Base-by-base conservation (phyloP, 2,113 vertebrate species). In the Pheucticus melanocephalus region DNA sequence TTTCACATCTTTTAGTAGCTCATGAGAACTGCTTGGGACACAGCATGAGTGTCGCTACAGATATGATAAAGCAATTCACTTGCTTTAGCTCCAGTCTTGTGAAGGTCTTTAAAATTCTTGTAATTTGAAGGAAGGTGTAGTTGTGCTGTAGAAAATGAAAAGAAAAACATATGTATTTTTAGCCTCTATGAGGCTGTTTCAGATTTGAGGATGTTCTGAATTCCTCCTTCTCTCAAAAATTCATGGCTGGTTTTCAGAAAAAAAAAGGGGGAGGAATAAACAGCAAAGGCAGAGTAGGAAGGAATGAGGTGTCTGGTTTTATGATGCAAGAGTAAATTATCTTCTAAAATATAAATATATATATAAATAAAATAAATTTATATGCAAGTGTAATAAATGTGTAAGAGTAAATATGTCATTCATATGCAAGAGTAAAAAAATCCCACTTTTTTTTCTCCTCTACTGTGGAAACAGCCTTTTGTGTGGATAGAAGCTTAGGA, bases 191-290 rank as follows among this genome's bases (percentile, higher is more conserved):
- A 70, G 10, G 17, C 70, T 51, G 6, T 70, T 87, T 84, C 60
- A 90, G 37, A n/a, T 70, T 84, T 90, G 47, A 84, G 22, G 27
- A 31, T 88, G 19, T 53, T 92, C 39, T 82, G 63, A 76, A 80
- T 73, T 57, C 56, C 3, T 66, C 8, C n/a, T 68, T 37, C 22
- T 73, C 17, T 73, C 13, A 78, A 76, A 82, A 95, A 69, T 15
- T 51, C 0, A 0, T 42, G 23, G 3, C 23, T 75, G 4, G 4
- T 75, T 93, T 87, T 79, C 30, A 65, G 25, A 20, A 3, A 5
- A 6, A 13, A 35, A 16, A 22, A 5, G 2, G 22, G 5, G 6
- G 1, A 9, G 23, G 3, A 6, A 16, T 60, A 39, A 60, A 3
- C 37, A 39, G 24, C 13, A 25, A 60, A 35, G 8, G 5, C 12